phyloP scores from a whole-genome alignment of 2,888 invertebrate species.

The Lomographa bimaculata region DNA sequence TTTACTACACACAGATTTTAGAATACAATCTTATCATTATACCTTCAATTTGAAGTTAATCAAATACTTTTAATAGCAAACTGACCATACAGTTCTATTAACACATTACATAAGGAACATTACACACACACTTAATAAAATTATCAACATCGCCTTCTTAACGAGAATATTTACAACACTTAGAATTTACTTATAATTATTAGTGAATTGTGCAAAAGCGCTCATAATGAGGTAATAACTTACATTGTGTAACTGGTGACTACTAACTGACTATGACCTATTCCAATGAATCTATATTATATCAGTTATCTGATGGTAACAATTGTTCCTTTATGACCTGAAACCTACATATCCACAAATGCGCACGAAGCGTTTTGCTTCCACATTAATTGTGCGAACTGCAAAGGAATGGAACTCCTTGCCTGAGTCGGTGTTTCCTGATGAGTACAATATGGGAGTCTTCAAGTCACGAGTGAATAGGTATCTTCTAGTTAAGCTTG shows the following conservation, averaged over 20 bases:
- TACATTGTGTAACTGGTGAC: constrained; percentile 80
- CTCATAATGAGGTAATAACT: constrained; percentile 81
- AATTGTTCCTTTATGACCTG: too few species aligned
- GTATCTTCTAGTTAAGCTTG: too few species aligned
- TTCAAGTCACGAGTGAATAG: too few species aligned
- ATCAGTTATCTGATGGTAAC: constrained; percentile 7
- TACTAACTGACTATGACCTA: constrained; percentile 72
- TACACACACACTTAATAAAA: constrained; percentile 40
- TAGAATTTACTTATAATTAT: constrained; percentile 44
- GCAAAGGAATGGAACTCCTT: too few species aligned
- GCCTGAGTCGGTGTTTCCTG: too few species aligned
- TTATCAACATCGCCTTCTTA: constrained; percentile 32
- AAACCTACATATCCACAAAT: too few species aligned
- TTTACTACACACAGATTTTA: too few species aligned
- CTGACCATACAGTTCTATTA: constrained; percentile 15
- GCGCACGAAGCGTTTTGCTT: too few species aligned
- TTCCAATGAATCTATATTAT: constrained; percentile 7
- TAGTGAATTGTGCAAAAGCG: constrained; percentile 81
- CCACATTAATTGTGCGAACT: too few species aligned
- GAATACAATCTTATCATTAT: too few species aligned
- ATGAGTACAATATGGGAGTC: too few species aligned
- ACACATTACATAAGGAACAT: constrained; percentile 52
- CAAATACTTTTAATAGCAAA: constrained; percentile 12
- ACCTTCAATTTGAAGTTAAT: not conserved
- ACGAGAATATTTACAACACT: constrained; percentile 61